Evolutionary conservation across 1,140 invertebrate species (phyloP), one percentile per base, ranked within the genome.

Genomic region (Protaetia brevitarsis): DNA sequence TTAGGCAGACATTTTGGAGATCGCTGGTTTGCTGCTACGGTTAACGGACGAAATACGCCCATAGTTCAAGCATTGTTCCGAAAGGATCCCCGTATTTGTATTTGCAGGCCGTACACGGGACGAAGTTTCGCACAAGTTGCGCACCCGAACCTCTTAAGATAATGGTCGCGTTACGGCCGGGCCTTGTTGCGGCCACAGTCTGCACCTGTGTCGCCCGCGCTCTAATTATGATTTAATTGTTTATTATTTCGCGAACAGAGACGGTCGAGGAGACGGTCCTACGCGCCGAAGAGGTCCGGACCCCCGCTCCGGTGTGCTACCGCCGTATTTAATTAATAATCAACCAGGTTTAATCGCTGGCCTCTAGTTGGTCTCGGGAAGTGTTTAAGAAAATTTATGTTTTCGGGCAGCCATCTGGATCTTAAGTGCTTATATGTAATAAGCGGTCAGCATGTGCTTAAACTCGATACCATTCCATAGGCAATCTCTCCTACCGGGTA

Each of bases 61-160:
- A 51, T 51, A 51, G 41, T 51, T 51, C 41, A 19, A 51, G 41
- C 41, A 51, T 51, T 51, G 41, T 51, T 51, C 21, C 41, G 19
- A 23, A 51, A 51, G 41, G 41, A 19, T 51, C 62, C 51, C 56
- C 26, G 66, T 56, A 63, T 57, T 57, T 60, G 36, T 34, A 65
- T 61, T 60, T 60, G 56, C 67, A 59, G 36, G 63, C 57, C 57
- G 60, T 51, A 51, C 41, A 51, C 41, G 41, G 19, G 41, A 51
- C 41, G 41, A 51, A 51, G 41, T 51, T 51, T 51, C 16, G 16
- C 16, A 51, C 66, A 69, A 69, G 41, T 69, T 68, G 69, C 51
- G 66, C n/a, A n/a, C 60, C 16, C 41, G 30, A 70, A 68, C 67
- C 69, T 70, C 69, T 70, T 70, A 70, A 70, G 69, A 68, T 70